Percentiles rank a stretch among this genome's conserved stretches.
These are phyloP conservation scores for Dendrolimus punctatus DNA, from an alignment of 1,140 invertebrate species.

Conservation along the genomic window DNA sequence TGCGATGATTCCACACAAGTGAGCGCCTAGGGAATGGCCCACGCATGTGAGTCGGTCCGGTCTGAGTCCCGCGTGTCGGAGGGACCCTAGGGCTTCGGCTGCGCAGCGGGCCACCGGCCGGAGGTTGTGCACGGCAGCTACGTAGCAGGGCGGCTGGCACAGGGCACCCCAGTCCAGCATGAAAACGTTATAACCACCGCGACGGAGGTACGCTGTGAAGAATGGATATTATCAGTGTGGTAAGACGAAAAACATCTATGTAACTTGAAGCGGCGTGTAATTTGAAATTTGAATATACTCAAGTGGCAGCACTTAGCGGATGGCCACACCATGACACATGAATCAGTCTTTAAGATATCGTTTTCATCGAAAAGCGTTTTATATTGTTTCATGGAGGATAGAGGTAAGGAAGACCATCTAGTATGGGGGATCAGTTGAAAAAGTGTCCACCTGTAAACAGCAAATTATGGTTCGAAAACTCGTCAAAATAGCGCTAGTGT, in stretches of 20 bases:
- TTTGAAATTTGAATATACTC: no score
- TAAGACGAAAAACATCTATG: not conserved
- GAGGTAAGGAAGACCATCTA: no score
- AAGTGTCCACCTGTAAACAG: no score
- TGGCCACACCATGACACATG: no score
- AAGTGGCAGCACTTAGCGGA: no score
- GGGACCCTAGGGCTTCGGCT: constrained; percentile 73
- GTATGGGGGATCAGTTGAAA: no score
- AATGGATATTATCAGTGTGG: not conserved
- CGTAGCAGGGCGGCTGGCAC: constrained; percentile 80
- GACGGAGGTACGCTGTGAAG: constrained; percentile 75
- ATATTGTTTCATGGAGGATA: no score
- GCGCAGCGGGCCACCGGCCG: constrained; percentile 78
- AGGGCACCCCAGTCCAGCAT: constrained; percentile 82
- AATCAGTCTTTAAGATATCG: no score
- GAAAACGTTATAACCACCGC: constrained; percentile 83
- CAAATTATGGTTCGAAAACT: no score
- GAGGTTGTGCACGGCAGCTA: constrained; percentile 80
- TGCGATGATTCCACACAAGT: constrained; percentile 82
- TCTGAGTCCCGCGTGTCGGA: constrained; percentile 75
- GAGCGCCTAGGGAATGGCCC: constrained; percentile 82
- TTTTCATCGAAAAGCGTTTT: no score
- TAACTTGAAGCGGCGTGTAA: not conserved
- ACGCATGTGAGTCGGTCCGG: constrained; percentile 78
- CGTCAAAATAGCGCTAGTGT: no score